Conservation (phyloP, 2,797 vertebrate species). For the Emys orbicularis region DNA sequence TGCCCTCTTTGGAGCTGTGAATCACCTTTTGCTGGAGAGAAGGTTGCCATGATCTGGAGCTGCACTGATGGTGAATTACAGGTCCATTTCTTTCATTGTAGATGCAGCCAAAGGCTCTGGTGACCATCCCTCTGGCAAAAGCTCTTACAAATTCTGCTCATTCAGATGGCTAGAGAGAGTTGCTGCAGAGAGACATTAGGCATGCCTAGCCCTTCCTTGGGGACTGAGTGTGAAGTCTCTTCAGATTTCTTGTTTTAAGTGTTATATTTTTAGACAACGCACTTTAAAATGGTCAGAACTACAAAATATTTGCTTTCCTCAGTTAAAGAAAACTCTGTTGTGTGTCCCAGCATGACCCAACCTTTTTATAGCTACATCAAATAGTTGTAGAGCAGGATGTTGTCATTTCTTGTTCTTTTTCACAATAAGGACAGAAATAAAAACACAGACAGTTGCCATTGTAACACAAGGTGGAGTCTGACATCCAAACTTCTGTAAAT, state of each 20-base stretch:
- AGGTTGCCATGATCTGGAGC: background rate
- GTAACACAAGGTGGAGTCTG: background rate
- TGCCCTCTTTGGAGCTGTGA: background rate
- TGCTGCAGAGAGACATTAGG: background rate
- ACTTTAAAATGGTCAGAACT: constrained; percentile 56
- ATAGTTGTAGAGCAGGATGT: constrained; percentile 48
- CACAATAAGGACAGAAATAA: constrained; percentile 10
- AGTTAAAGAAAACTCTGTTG: constrained; percentile 53
- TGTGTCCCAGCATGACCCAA: constrained; percentile 49
- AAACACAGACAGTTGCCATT: background rate
- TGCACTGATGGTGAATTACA: background rate
- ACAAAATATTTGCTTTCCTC: constrained; percentile 50
- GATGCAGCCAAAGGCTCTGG: background rate
- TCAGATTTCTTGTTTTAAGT: constrained; percentile 45
- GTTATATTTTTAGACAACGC: constrained; percentile 34
- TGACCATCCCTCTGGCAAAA: background rate
- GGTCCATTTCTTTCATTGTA: background rate
- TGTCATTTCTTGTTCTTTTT: background rate
- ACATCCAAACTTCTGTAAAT: constrained; percentile 10
- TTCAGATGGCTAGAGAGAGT: background rate
- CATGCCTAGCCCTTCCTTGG: constrained; percentile 2
- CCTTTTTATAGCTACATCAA: constrained; percentile 66
- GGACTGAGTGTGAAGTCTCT: background rate
- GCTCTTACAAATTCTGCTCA: background rate
- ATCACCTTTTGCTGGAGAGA: background rate